Conservation (phyloP, 1,140 invertebrate genomes). For the Centruroides sculpturatus region DNA sequence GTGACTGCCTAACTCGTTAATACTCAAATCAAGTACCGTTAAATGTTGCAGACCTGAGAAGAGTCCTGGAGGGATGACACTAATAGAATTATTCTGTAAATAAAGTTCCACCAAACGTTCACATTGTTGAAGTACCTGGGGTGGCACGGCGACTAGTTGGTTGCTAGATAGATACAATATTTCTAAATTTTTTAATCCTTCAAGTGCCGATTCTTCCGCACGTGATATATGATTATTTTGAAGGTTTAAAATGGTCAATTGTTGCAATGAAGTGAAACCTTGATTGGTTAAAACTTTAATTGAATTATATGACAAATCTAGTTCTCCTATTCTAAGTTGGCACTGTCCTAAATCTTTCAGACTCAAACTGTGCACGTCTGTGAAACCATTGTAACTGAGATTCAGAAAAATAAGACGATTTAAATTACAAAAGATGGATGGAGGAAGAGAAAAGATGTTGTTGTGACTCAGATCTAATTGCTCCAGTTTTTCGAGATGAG, state of each 20-base stretch:
- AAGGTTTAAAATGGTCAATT: slow-evolving; percentile 43
- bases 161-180: slow-evolving; percentile 74
- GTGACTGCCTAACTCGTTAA: slow-evolving; percentile 67
- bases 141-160: slow-evolving; percentile 55
- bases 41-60: slow-evolving; percentile 61
- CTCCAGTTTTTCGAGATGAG: slow-evolving; percentile 48
- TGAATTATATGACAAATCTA: slow-evolving; percentile 55
- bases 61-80: slow-evolving; percentile 57
- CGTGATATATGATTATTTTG: slow-evolving; percentile 68
- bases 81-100: slow-evolving; percentile 69
- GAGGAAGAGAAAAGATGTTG: slow-evolving; percentile 60
- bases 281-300: slow-evolving; percentile 44
- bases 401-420: slow-evolving; percentile 17
- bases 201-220: slow-evolving; percentile 58
- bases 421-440: slow-evolving; percentile 55
- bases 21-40: slow-evolving; percentile 65
- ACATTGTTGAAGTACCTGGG: slow-evolving; percentile 57
- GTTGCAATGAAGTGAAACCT: slow-evolving; percentile 17
- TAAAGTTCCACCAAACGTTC: slow-evolving; percentile 68
- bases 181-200: slow-evolving; percentile 53
- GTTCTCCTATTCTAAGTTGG: slow-evolving; percentile 37
- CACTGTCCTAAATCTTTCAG: slow-evolving; percentile 27
- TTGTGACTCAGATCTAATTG: slow-evolving; percentile 65
- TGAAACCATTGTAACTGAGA: slow-evolving; percentile 53
- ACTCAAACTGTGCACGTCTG: slow-evolving; percentile 52